phyloP scores from a whole-genome alignment of 2,113 vertebrate species.

The Reinhardtius hippoglossoides region DNA sequence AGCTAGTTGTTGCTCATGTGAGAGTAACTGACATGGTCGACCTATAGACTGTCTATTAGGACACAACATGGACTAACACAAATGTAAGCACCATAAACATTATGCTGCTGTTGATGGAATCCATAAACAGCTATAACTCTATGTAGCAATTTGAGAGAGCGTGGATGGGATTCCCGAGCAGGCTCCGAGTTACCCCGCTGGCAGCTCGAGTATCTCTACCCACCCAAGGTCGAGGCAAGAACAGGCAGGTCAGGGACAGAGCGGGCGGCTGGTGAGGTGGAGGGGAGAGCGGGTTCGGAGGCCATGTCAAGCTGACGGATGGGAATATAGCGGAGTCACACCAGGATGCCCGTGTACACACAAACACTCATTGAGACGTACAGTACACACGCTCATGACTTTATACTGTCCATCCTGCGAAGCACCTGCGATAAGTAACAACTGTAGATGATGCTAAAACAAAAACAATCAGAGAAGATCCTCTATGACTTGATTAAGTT shows the following conservation, averaged over 20 bases:
- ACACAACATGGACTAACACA: slow-evolving; percentile 9
- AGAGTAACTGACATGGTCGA: slow-evolving; percentile 2
- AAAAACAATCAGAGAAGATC: no score
- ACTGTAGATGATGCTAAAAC: neutral
- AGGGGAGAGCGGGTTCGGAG: slow-evolving; percentile 45
- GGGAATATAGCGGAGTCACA: slow-evolving; percentile 58
- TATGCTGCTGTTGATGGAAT: slow-evolving; percentile 40
- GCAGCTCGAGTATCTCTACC: slow-evolving; percentile 22
- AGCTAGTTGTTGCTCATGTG: neutral
- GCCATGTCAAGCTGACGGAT: slow-evolving; percentile 71
- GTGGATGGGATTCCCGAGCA: slow-evolving; percentile 33
- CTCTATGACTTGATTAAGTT: slow-evolving; percentile 2
- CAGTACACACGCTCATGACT: slow-evolving; percentile 29
- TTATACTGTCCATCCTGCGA: slow-evolving; percentile 18
- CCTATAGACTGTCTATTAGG: slow-evolving; percentile 20
- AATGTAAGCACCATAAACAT: slow-evolving; percentile 6
- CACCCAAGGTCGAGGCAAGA: slow-evolving; percentile 58
- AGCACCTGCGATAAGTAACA: slow-evolving; percentile 2
- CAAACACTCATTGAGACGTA: slow-evolving; percentile 24
- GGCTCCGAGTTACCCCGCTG: slow-evolving; percentile 17
- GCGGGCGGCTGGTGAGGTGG: slow-evolving; percentile 30
- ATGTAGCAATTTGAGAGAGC: slow-evolving; percentile 27
- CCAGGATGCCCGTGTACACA: slow-evolving; percentile 35
- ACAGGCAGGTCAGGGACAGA: slow-evolving; percentile 62
- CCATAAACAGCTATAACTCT: slow-evolving; percentile 37